These are phyloP conservation scores for Isurus oxyrinchus DNA, from an alignment of 2,113 vertebrate genomes.

Conservation along the genomic window DNA sequence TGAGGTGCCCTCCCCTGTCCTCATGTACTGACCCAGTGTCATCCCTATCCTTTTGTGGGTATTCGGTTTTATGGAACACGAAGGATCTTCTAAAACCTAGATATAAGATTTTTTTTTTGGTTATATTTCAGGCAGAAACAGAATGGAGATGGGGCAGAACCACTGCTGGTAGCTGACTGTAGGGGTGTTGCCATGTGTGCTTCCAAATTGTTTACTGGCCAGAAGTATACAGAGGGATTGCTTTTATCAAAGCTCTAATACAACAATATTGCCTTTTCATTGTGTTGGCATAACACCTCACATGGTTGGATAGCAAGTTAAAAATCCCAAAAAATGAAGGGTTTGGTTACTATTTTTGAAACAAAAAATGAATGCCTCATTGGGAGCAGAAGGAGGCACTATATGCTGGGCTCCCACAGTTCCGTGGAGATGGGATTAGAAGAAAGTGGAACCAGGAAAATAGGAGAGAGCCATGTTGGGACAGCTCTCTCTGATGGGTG, in stretches of 20 bases:
- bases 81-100: neutral
- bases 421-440: neutral
- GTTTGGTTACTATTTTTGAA: neutral
- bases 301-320: neutral
- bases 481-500: too few relatives aligned
- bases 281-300: neutral
- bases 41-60: neutral
- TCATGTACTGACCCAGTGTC: neutral
- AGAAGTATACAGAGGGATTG: neutral
- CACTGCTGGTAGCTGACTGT: neutral
- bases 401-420: neutral
- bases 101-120: neutral
- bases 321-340: neutral
- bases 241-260: neutral
- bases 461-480: neutral
- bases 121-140: too few relatives aligned
- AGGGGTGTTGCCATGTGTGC: too few relatives aligned
- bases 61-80: neutral
- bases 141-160: neutral
- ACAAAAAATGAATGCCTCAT: neutral
- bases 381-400: neutral
- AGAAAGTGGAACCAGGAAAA: neutral
- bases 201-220: neutral
- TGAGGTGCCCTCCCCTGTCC: neutral
- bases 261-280: neutral